phyloP scores from a whole-genome alignment of 2,113 vertebrate genomes.

The Ageneiosus marmoratus region DNA sequence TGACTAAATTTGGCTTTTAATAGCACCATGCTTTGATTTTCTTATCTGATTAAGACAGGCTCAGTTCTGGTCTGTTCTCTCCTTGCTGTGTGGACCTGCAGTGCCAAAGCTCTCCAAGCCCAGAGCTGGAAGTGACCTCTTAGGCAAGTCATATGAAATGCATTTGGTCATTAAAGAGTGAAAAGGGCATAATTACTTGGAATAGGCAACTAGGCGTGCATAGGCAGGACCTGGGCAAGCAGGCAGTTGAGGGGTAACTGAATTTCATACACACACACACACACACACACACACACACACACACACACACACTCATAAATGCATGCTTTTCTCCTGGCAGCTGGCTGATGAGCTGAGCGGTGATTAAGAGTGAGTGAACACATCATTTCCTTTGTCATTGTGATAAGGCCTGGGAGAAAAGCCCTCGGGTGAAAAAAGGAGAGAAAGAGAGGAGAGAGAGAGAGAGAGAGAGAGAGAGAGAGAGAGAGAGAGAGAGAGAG shows the following conservation, averaged over 20 bases:
- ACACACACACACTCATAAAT: not conserved
- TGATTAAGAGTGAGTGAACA: slow-evolving; percentile 70
- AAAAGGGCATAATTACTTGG: not conserved
- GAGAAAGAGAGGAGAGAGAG: not conserved
- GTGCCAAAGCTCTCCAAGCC: not conserved
- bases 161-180: not conserved
- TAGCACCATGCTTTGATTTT: slow-evolving; percentile 69
- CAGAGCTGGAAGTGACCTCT: not conserved
- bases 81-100: slow-evolving; percentile 38
- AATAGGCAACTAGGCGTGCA: not conserved
- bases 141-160: not conserved
- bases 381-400: slow-evolving; percentile 60
- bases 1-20: slow-evolving; percentile 73
- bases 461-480: too few species aligned
- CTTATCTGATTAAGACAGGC: slow-evolving; percentile 71
- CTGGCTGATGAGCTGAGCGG: slow-evolving; percentile 54
- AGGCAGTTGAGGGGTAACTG: not conserved
- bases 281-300: slow-evolving; percentile 1
- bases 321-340: slow-evolving; percentile 41
- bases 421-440: slow-evolving; percentile 59
- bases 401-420: slow-evolving; percentile 65
- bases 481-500: not conserved
- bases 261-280: slow-evolving; percentile 51
- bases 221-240: not conserved
- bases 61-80: slow-evolving; percentile 70